A percentile compares a stretch with the other conserved stretches of the same genome.
phyloP scores from a whole-genome alignment of 64 coral and sea anemone species.

The Exaiptasia diaphana region DNA sequence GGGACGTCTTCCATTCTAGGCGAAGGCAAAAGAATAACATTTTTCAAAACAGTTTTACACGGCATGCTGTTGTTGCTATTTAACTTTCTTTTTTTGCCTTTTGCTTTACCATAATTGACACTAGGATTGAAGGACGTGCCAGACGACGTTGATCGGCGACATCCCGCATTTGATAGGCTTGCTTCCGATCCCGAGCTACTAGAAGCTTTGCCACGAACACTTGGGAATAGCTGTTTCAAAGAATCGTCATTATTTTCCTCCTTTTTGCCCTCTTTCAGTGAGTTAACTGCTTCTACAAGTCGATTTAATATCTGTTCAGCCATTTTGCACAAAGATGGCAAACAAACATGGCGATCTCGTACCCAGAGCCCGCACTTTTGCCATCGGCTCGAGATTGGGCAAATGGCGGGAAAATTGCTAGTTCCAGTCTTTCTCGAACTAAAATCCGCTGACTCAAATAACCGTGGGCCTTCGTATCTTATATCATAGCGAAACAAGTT shows the following conservation, averaged over 20 bases:
- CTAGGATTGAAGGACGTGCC: slow-evolving; percentile 22
- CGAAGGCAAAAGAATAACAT: slow-evolving; percentile 29
- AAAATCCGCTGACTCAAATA: background rate
- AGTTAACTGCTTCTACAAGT: slow-evolving; percentile 29
- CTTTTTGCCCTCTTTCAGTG: slow-evolving; percentile 28
- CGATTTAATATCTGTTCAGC: slow-evolving; percentile 22
- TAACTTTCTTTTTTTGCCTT: slow-evolving; percentile 12
- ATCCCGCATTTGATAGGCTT: no score
- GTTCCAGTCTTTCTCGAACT: slow-evolving; percentile 16
- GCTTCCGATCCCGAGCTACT: background rate
- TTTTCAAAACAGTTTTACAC: slow-evolving; percentile 39
- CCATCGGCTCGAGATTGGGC: background rate
- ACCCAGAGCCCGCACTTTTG: no score
- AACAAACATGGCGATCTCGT: background rate
- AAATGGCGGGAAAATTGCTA: slow-evolving; percentile 13
- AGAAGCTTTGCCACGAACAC: background rate
- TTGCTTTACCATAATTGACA: slow-evolving; percentile 5
- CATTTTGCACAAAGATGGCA: slow-evolving; percentile 38
- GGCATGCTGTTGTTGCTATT: background rate
- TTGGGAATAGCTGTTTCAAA: background rate
- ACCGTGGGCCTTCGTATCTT: slow-evolving; percentile 3
- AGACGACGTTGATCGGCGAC: background rate
- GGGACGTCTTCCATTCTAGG: slow-evolving; percentile 47
- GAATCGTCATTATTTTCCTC: slow-evolving; percentile 8
- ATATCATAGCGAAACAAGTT: background rate